A percentile compares a stretch with the other conserved stretches of the same genome.
Conservation (phyloP, 2,113 vertebrate genomes). For the Chrysochloris asiatica region DNA sequence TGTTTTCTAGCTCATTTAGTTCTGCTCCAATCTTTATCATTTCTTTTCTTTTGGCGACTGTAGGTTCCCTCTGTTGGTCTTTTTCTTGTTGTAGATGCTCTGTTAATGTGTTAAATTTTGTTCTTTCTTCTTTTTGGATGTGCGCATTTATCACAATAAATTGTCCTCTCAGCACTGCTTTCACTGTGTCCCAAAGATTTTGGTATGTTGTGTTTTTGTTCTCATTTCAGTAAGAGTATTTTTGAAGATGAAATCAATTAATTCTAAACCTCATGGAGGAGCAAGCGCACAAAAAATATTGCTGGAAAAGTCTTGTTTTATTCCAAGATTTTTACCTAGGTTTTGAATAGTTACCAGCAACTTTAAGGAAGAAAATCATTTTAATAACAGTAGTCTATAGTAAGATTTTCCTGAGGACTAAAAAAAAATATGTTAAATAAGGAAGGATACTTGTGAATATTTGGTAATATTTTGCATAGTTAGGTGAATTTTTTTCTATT, state of each 20-base stretch:
- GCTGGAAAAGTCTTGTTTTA: background rate
- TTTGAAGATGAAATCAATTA: background rate
- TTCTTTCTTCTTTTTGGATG: no score
- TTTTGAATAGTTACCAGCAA: conserved; percentile 9
- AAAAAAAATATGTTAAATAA: conserved; percentile 13
- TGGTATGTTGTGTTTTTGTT: no score
- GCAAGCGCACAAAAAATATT: conserved; percentile 27
- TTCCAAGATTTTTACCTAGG: conserved; percentile 22
- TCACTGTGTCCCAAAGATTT: no score
- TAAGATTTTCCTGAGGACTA: background rate
- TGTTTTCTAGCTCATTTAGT: no score
- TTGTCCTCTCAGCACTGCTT: no score
- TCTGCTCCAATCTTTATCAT: no score
- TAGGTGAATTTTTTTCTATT: background rate
- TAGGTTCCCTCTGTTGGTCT: no score
- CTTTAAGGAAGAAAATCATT: conserved; percentile 21
- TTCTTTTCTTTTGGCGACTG: no score
- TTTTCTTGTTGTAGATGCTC: no score
- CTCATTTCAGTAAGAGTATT: background rate
- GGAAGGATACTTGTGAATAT: background rate
- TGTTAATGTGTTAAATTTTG: no score
- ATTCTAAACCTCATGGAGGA: conserved; percentile 35
- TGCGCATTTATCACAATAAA: no score
- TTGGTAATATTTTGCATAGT: conserved; percentile 5
- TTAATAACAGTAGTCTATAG: background rate